A percentile compares a stretch with the other conserved stretches of the same genome.
These are phyloP conservation scores for Zaprionus davidi DNA, from an alignment of 1,140 invertebrate genomes.

Conservation along the genomic window DNA sequence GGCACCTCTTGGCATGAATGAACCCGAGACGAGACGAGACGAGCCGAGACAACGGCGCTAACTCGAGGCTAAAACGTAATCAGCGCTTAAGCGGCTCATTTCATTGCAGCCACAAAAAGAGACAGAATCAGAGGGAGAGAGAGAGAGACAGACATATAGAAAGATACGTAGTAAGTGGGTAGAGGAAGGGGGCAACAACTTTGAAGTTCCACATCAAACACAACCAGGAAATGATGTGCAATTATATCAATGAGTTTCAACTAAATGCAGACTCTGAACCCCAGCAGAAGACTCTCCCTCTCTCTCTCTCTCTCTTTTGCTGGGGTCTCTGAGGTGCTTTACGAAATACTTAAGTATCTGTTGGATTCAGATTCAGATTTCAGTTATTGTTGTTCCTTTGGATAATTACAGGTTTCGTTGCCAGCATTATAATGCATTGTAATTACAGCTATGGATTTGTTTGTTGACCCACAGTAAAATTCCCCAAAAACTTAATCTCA, in stretches of 20 bases:
- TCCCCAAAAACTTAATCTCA: conserved; percentile 1
- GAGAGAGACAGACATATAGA: conserved; percentile 2
- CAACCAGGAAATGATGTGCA: conserved; percentile 83
- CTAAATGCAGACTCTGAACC: conserved; percentile 52
- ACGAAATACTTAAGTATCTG: conserved; percentile 38
- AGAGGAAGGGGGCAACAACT: conserved; percentile 23
- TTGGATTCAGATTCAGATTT: conserved; percentile 30
- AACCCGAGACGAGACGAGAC: conserved; percentile 36
- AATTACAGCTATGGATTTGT: conserved; percentile 59
- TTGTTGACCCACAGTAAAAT: conserved; percentile 3
- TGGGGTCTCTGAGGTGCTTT: conserved; percentile 21
- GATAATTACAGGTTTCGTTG: conserved; percentile 71
- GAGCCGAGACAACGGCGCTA: conserved; percentile 54
- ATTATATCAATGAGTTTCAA: conserved; percentile 82
- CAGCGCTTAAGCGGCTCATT: conserved; percentile 74
- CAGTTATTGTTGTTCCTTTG: conserved; percentile 35
- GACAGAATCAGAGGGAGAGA: not conserved
- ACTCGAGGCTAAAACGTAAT: conserved; percentile 73
- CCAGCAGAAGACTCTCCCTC: not conserved
- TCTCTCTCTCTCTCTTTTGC: not conserved
- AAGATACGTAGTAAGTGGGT: conserved; percentile 10
- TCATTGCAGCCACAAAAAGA: conserved; percentile 59
- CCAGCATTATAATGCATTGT: conserved; percentile 55
- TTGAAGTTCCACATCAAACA: conserved; percentile 74
- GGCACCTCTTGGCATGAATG: conserved; percentile 42